Evolutionary conservation across 2,888 invertebrate genomes (phyloP).

Genomic region (Phyllotreta striolata): DNA sequence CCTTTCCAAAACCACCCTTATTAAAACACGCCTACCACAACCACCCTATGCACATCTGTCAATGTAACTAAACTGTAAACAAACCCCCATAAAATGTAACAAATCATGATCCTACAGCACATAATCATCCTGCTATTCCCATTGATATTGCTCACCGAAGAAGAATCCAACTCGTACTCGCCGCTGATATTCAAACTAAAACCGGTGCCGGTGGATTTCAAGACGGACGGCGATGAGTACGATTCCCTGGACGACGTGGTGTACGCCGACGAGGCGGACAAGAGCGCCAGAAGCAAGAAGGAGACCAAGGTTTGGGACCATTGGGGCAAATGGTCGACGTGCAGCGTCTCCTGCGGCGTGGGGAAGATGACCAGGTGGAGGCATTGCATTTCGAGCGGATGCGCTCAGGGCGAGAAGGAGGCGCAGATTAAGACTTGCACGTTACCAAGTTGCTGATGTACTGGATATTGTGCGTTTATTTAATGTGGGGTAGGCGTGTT

Average conservation of each 20-base stretch:
- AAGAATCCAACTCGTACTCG: not conserved
- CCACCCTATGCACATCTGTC: too few relatives aligned
- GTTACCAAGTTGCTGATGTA: conserved; percentile 54
- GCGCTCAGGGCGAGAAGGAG: conserved; percentile 63
- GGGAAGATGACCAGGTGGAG: conserved; percentile 62
- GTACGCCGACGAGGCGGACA: conserved; percentile 37
- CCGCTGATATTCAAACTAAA: conserved; percentile 5
- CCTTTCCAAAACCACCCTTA: too few relatives aligned
- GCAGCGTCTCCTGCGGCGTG: conserved; percentile 62
- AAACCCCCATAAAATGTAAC: too few relatives aligned
- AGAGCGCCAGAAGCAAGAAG: conserved; percentile 36
- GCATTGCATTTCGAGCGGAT: conserved; percentile 62
- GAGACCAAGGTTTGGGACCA: conserved; percentile 61
- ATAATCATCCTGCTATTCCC: conserved; percentile 9
- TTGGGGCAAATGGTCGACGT: conserved; percentile 63
- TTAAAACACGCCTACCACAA: too few relatives aligned
- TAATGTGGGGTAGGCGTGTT: too few relatives aligned
- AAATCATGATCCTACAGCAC: not conserved
- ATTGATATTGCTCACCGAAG: not conserved
- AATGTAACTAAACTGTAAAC: too few relatives aligned
- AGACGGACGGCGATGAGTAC: conserved; percentile 8
- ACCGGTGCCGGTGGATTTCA: not conserved
- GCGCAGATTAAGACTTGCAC: conserved; percentile 64
- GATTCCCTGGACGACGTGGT: conserved; percentile 35
- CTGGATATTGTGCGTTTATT: too few relatives aligned